Conservation (phyloP, 2,797 vertebrate species). For the Scyliorhinus canicula region DNA sequence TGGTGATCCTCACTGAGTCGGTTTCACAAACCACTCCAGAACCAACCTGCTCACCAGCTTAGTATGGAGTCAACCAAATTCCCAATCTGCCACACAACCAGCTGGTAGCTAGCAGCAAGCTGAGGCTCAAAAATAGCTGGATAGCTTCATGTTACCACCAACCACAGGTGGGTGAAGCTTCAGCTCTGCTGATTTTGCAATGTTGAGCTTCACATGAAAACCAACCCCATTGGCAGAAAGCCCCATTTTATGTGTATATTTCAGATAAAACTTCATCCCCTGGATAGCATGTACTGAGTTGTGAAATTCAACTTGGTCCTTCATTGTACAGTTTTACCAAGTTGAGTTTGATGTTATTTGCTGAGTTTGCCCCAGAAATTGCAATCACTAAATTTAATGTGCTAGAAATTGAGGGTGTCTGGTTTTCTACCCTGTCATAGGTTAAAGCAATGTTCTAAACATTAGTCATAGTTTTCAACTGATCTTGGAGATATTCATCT, state of each 20-base stretch:
- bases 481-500: background rate
- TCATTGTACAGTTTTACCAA: background rate
- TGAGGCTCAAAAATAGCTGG: too few relatives aligned
- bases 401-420: background rate
- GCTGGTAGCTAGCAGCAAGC: too few relatives aligned
- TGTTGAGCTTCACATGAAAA: background rate
- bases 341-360: background rate
- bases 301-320: background rate
- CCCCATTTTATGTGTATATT: background rate
- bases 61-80: background rate
- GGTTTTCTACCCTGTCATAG: background rate
- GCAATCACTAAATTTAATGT: background rate
- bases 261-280: background rate
- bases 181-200: background rate
- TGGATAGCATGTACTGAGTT: background rate
- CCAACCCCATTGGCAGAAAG: background rate
- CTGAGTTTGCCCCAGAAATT: background rate
- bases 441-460: background rate
- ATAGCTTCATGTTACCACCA: background rate
- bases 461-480: background rate
- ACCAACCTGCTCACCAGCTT: background rate
- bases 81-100: background rate
- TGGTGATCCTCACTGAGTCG: too few relatives aligned
- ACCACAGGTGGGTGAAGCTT: background rate
- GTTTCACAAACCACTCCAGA: too few relatives aligned